Base-by-base conservation (phyloP, 2,888 invertebrate species). In the Halictus ligatus region DNA sequence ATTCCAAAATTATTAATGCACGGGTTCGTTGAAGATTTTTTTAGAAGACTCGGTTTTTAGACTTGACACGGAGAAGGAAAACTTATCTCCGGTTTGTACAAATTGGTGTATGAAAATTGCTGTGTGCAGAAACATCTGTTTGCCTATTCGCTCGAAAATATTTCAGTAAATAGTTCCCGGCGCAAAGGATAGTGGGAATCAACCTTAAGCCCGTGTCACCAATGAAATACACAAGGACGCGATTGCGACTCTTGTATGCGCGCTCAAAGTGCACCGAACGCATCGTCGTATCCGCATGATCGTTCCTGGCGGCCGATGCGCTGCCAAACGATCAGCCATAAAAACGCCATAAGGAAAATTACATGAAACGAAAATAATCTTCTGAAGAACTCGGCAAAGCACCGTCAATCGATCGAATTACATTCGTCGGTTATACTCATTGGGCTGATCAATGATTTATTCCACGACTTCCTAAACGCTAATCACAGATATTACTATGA, bases 201-300 rank as follows among this genome's bases (percentile, higher is more conserved):
- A 67, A 35, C 67, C 67, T 67, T 67, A 35, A 84, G 78, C 54
- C 74, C 71, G 46, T 75, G 73, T 29, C 72, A 29, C 71, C 2
- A 81, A 74, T 64, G 29, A 43, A 54, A 54, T 67, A 64, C 74
- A 69, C 81, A 82, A 80, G 60, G 64, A 75, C 60, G 21, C 71
- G 71, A 75, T 40, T 58, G 71, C 71, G 71, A 75, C 43, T n/a
- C 43, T 75, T 43, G 75, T 43, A 75, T 75, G 25, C 58, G 75
- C 58, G 75, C 58, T 40, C 75, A 75, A 75, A 43, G 75, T 75
- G 58, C 75, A 75, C 50, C 15, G 15, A n/a, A 72, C 46, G 71
- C 71, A 25, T 6, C 46, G 7, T 46, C 71, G n/a, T 46, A 25
- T 12, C 25, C 46, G 43, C 29, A 67, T 25, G 25, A 60, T 60